These are phyloP conservation scores for Diadema setosum DNA, from an alignment of 35 echinoderm and acorn worm genomes.

Conservation along the genomic window DNA sequence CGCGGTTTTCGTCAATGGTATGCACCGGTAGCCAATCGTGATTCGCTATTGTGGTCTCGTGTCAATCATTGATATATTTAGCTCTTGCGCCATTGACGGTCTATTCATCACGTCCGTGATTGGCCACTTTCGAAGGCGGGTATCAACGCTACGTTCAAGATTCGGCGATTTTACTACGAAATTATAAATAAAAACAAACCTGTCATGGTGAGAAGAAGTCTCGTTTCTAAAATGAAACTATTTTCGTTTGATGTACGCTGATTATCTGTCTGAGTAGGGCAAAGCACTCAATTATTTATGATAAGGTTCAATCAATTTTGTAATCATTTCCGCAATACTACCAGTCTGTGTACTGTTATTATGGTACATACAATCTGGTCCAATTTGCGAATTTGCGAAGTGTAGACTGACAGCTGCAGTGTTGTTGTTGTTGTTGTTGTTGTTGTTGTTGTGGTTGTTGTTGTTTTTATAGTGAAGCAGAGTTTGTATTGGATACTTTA, in stretches of 20 bases:
- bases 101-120: neutral
- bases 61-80: slow-evolving; percentile 31
- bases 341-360: neutral
- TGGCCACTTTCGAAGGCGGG: neutral
- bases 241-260: neutral
- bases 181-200: too few species aligned
- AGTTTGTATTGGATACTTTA: too few species aligned
- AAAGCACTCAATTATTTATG: neutral
- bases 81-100: slow-evolving; percentile 23
- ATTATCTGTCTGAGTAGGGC: neutral
- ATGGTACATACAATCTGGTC: neutral
- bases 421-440: too few species aligned
- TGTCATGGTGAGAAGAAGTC: neutral
- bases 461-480: too few species aligned
- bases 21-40: neutral
- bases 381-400: too few species aligned
- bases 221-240: neutral
- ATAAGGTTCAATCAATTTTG: neutral
- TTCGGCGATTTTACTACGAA: neutral
- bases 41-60: neutral
- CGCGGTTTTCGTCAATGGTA: slow-evolving; percentile 12
- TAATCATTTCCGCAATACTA: neutral
- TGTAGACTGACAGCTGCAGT: too few species aligned
- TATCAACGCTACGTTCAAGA: neutral
- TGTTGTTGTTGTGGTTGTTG: too few species aligned